Conservation (phyloP, 1,140 invertebrate species). For the Bombus difficillimus region DNA sequence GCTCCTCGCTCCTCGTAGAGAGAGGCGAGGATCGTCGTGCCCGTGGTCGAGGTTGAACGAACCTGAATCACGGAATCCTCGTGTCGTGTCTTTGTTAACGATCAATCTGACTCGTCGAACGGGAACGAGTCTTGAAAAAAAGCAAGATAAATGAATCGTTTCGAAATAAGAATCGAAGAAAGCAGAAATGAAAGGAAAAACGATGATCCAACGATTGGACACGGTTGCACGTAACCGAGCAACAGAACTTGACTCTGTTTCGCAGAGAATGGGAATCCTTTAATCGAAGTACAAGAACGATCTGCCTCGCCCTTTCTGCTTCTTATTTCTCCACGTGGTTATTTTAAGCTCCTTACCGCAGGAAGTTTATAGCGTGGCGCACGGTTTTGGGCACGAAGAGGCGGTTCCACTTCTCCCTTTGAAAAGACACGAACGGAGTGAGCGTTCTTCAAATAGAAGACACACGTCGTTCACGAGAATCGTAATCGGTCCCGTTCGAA, state of each 20-base stretch:
- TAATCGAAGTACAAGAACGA: constrained; percentile 59
- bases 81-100: constrained; percentile 33
- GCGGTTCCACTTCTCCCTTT: constrained; percentile 51
- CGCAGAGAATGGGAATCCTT: constrained; percentile 7
- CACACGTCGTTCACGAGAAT: not conserved
- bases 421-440: constrained; percentile 32
- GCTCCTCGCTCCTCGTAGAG: not conserved
- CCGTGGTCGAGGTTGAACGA: constrained; percentile 8
- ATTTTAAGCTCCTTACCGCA: constrained; percentile 64
- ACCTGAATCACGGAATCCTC: constrained; percentile 28
- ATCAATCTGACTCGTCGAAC: constrained; percentile 1
- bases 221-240: not conserved
- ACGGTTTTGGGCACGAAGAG: constrained; percentile 58
- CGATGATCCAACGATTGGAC: not conserved
- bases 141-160: not conserved
- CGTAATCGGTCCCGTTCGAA: constrained; percentile 19
- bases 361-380: constrained; percentile 65
- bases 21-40: not conserved
- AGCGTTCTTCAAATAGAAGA: constrained; percentile 49
- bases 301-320: constrained; percentile 32
- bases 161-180: not conserved
- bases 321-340: constrained; percentile 45
- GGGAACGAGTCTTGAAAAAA: not conserved
- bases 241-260: constrained; percentile 22
- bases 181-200: not conserved